Percentiles rank a stretch among this genome's conserved stretches.
phyloP scores from a whole-genome alignment of 2,113 vertebrate species.

The Chlorodrepanis virens region DNA sequence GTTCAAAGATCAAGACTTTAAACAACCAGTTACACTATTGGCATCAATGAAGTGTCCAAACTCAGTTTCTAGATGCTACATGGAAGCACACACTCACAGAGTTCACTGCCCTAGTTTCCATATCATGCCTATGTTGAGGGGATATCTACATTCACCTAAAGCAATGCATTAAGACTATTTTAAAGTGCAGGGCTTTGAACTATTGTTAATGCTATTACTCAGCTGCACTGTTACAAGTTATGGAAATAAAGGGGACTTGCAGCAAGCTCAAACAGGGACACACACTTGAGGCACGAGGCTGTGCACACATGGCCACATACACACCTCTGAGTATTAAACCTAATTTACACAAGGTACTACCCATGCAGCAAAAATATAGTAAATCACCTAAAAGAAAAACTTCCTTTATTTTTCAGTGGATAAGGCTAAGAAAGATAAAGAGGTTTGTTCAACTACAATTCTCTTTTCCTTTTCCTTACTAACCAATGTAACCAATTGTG shows the following conservation, averaged over 20 bases:
- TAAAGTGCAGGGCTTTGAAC: not conserved
- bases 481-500: not conserved
- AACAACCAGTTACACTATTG: not conserved
- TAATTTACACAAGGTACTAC: not conserved
- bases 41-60: not conserved
- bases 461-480: not conserved
- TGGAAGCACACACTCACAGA: not conserved
- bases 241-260: not conserved
- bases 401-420: not conserved
- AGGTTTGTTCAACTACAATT: not conserved
- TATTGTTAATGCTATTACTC: not conserved
- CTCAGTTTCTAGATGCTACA: not conserved
- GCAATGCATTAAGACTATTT: not conserved
- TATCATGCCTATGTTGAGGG: not conserved
- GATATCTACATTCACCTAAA: not conserved
- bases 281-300: not conserved
- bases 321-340: rapidly evolving
- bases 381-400: not conserved
- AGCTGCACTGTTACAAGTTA: not conserved
- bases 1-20: not conserved
- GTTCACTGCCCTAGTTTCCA: not conserved
- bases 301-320: not conserved
- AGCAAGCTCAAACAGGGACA: not conserved
- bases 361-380: not conserved
- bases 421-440: not conserved